phyloP scores from a whole-genome alignment of 2,888 invertebrate species.

The Athalia rosae region DNA sequence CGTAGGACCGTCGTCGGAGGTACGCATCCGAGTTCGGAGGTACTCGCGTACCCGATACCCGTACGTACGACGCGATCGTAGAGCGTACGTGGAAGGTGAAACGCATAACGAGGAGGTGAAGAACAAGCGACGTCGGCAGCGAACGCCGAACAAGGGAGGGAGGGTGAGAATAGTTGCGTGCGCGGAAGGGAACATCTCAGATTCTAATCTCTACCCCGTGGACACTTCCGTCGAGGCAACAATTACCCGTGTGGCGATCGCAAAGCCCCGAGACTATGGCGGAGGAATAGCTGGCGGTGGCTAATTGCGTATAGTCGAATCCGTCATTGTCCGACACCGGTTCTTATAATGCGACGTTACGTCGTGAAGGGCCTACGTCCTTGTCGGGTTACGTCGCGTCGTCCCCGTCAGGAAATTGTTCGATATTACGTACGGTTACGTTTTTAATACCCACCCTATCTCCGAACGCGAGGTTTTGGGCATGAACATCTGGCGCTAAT shows the following conservation, averaged over 20 bases:
- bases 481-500: constrained; percentile 65
- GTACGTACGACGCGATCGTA: too few relatives aligned
- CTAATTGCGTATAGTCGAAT: background rate
- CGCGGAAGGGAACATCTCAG: constrained; percentile 68
- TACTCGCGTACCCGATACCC: too few relatives aligned
- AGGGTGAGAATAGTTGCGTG: constrained; percentile 59
- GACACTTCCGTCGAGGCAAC: constrained; percentile 69
- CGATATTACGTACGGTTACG: constrained; percentile 39
- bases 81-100: too few relatives aligned
- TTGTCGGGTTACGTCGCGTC: constrained; percentile 51
- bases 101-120: too few relatives aligned
- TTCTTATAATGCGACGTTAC: constrained; percentile 42
- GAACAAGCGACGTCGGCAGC: background rate
- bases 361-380: constrained; percentile 38
- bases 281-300: background rate
- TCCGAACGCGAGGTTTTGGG: constrained; percentile 44
- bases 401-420: constrained; percentile 46
- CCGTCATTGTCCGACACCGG: constrained; percentile 38
- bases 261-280: constrained; percentile 11
- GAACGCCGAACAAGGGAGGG: constrained; percentile 13
- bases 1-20: too few relatives aligned
- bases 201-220: constrained; percentile 64
- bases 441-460: constrained; percentile 24
- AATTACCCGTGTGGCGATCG: constrained; percentile 59
- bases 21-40: too few relatives aligned